These are phyloP conservation scores for Pipa parva DNA, from an alignment of 2,113 vertebrate genomes.

Conservation along the genomic window DNA sequence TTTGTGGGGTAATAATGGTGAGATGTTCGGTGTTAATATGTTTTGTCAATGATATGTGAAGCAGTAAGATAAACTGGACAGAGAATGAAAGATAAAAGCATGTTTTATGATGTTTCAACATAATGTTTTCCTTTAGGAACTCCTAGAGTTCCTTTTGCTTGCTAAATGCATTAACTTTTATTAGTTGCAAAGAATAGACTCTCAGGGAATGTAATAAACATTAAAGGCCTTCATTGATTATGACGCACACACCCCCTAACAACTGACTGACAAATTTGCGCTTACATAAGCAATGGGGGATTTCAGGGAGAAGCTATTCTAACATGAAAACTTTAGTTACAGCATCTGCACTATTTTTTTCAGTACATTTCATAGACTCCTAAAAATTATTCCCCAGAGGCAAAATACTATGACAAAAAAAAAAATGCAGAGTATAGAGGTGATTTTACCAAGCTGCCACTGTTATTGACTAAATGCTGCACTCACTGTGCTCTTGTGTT, in stretches of 20 bases:
- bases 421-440: too few species aligned
- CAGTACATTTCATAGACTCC: too few species aligned
- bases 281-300: too few species aligned
- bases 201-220: neutral
- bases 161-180: conserved; percentile 1
- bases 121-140: neutral
- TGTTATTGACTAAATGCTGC: too few species aligned
- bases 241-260: neutral
- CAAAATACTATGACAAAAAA: too few species aligned
- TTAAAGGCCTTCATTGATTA: neutral
- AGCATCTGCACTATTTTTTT: too few species aligned
- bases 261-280: neutral
- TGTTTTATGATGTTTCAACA: neutral
- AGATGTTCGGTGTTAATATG: neutral
- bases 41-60: neutral
- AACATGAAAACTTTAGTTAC: too few species aligned
- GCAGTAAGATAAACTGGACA: neutral
- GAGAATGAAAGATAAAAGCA: neutral
- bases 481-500: too few species aligned
- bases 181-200: neutral
- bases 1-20: conserved; percentile 36
- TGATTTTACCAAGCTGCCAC: too few species aligned
- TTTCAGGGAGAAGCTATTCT: too few species aligned
- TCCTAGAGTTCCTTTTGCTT: neutral
- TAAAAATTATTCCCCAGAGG: too few species aligned